Percentiles rank a stretch among this genome's conserved stretches.
phyloP scores from a whole-genome alignment of 2,113 vertebrate species.

The Fukomys damarensis region DNA sequence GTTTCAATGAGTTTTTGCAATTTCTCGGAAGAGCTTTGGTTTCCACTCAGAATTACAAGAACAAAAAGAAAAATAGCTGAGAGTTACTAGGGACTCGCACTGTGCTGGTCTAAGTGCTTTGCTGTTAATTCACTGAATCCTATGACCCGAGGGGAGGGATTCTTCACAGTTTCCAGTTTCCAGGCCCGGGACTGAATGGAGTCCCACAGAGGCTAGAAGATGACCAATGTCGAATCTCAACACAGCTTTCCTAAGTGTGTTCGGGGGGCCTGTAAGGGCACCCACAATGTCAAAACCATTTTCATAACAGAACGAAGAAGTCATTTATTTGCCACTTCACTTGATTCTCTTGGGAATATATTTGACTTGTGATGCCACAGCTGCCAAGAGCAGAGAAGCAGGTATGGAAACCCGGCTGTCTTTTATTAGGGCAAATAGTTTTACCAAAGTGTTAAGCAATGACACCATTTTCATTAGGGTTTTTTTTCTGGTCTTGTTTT shows the following conservation, averaged over 20 bases:
- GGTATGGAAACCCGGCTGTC: background rate
- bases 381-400: background rate
- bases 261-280: background rate
- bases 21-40: slow-evolving; percentile 8
- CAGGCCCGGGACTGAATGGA: background rate
- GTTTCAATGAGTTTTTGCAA: background rate
- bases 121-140: background rate
- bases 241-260: background rate
- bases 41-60: background rate
- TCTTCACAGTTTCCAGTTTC: background rate
- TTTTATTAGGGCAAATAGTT: background rate
- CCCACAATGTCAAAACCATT: background rate
- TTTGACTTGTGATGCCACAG: background rate
- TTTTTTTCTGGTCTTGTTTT: background rate
- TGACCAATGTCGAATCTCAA: background rate
- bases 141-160: background rate
- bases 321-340: background rate
- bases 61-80: background rate
- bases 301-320: background rate
- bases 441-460: background rate
- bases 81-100: background rate
- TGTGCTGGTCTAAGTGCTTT: background rate
- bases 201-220: background rate
- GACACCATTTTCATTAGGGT: background rate
- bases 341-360: background rate